These are phyloP conservation scores for Neelides sp. DNA, from an alignment of 1,140 invertebrate species.

Conservation along the genomic window DNA sequence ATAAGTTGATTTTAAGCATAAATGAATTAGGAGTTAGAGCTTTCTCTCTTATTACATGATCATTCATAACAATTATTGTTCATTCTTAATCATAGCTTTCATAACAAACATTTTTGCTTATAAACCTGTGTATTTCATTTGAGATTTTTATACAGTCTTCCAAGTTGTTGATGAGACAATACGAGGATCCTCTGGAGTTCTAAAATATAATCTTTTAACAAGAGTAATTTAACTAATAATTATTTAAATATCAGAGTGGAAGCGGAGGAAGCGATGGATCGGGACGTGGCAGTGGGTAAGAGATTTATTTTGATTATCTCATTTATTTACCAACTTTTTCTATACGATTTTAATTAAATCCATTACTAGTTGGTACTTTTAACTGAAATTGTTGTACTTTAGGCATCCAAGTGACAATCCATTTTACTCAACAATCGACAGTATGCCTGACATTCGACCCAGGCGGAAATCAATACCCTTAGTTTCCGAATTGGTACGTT, in stretches of 20 bases:
- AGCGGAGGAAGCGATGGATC: constrained; percentile 56
- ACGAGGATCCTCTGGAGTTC: no score
- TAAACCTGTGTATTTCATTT: no score
- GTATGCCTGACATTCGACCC: constrained; percentile 95
- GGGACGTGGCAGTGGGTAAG: constrained; percentile 63
- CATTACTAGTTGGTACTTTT: constrained; percentile 4
- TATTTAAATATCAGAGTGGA: constrained; percentile 68
- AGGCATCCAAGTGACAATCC: constrained; percentile 88
- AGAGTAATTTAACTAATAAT: no score
- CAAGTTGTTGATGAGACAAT: no score
- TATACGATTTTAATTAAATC: not conserved
- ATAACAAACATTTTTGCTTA: no score
- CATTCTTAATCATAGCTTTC: no score
- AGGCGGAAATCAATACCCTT: constrained; percentile 91
- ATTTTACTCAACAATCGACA: constrained; percentile 99
- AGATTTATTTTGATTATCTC: constrained; percentile 26
- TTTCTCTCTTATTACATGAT: no score
- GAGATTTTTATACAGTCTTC: no score
- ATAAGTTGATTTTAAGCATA: no score
- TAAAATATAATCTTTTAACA: no score
- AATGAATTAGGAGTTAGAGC: no score
- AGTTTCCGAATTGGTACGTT: constrained; percentile 96
- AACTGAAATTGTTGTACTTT: constrained; percentile 34
- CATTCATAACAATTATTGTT: no score
- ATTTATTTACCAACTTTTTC: not conserved